Percentiles rank a stretch among this genome's conserved stretches.
Conservation (phyloP, 2,888 invertebrate species). For the Dicyrtoma fusca region DNA sequence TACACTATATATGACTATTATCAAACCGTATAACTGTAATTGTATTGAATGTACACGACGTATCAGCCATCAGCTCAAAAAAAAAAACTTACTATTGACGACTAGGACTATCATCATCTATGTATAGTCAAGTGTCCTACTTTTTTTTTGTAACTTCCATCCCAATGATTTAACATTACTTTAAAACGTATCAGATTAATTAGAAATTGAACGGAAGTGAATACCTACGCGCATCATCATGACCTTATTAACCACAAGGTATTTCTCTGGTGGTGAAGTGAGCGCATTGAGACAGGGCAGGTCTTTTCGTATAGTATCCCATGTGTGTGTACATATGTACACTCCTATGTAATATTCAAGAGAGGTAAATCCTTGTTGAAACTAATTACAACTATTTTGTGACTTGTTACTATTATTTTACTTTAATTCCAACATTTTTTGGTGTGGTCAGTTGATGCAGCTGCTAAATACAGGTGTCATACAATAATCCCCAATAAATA, state of each 20-base stretch:
- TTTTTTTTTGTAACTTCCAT: conserved; percentile 11
- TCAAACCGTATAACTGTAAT: background rate
- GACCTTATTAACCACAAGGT: conserved; percentile 26
- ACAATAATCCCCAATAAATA: no score
- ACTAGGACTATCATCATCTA: no score
- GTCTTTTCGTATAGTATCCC: background rate
- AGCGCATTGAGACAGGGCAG: conserved; percentile 17
- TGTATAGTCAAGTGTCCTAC: conserved; percentile 11
- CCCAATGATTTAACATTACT: background rate
- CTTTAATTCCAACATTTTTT: no score
- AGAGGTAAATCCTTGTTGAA: background rate
- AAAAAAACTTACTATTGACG: no score
- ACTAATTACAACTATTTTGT: no score
- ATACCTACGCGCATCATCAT: conserved; percentile 27
- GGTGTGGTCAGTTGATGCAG: no score
- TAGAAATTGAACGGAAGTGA: conserved; percentile 30
- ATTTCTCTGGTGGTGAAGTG: background rate
- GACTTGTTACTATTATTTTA: no score
- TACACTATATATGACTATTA: background rate
- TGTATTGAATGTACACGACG: background rate
- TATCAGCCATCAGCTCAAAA: no score
- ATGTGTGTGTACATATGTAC: background rate
- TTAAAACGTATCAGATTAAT: conserved; percentile 30
- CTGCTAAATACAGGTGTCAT: no score
- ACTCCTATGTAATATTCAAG: background rate